Evolutionary conservation across 1,140 invertebrate species (phyloP).

Genomic region (Colletes gigas): DNA sequence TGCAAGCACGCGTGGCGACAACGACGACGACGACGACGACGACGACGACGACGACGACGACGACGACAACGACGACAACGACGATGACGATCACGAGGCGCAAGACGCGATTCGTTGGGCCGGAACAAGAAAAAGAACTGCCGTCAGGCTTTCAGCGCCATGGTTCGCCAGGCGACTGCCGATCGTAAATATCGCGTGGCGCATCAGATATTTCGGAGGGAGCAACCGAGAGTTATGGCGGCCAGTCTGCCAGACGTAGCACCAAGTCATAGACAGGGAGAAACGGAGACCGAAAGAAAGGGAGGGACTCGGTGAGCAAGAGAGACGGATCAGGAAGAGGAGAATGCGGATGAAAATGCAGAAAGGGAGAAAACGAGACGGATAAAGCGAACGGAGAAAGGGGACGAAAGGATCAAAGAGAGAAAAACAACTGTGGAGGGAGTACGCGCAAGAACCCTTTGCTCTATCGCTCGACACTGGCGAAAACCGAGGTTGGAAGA

Average conservation of each 20-base stretch:
- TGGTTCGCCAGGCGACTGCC: constrained; percentile 58
- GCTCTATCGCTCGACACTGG: constrained; percentile 53
- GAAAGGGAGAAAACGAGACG: constrained; percentile 2
- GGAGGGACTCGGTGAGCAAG: neutral
- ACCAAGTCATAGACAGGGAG: constrained; percentile 54
- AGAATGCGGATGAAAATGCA: constrained; percentile 10
- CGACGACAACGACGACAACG: no score
- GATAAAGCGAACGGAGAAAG: neutral
- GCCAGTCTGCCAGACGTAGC: constrained; percentile 61
- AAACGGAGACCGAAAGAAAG: constrained; percentile 33
- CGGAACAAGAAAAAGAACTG: constrained; percentile 43
- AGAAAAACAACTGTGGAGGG: constrained; percentile 22
- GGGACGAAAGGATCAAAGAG: constrained; percentile 26
- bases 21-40: no score
- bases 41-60: no score
- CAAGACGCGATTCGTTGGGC: constrained; percentile 7
- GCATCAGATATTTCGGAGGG: constrained; percentile 69
- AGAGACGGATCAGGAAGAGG: constrained; percentile 6
- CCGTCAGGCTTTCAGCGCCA: constrained; percentile 63
- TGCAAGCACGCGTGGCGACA: neutral
- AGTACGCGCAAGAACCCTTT: constrained; percentile 39
- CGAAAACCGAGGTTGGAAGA: constrained; percentile 46
- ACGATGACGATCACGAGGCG: neutral
- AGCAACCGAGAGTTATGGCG: constrained; percentile 68
- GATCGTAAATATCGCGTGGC: constrained; percentile 70